These are phyloP conservation scores for Plutella xylostella DNA, from an alignment of 2,888 invertebrate genomes.

Conservation along the genomic window DNA sequence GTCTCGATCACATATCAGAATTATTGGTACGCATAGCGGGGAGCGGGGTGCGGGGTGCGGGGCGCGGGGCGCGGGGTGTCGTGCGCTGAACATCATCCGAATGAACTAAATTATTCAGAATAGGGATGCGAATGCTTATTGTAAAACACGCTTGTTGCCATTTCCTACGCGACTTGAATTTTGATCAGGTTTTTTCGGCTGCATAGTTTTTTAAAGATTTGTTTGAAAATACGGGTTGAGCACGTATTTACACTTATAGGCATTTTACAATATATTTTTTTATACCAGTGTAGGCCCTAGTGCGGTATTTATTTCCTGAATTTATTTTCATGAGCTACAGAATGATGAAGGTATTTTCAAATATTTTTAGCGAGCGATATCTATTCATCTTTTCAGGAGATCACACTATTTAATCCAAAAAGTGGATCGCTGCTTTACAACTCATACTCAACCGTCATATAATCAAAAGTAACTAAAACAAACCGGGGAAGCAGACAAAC, in stretches of 20 bases:
- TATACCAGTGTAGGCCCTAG: neutral
- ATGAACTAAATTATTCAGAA: slow-evolving; percentile 43
- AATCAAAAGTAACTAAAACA: no score
- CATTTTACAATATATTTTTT: neutral
- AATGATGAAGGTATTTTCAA: no score
- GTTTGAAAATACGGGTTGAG: neutral
- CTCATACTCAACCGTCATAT: no score
- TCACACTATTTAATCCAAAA: no score
- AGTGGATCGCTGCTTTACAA: no score
- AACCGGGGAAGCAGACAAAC: no score
- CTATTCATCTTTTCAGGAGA: no score
- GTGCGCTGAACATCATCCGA: slow-evolving; percentile 26
- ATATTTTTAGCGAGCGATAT: no score
- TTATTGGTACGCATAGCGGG: neutral
- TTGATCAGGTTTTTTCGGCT: neutral
- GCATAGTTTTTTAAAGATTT: neutral
- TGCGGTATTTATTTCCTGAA: no score
- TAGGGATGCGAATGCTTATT: slow-evolving; percentile 19
- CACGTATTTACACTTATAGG: neutral
- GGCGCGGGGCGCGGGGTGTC: neutral
- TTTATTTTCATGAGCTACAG: no score
- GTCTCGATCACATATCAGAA: no score
- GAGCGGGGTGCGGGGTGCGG: no score
- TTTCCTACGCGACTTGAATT: neutral
- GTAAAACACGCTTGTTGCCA: slow-evolving; percentile 6